Percentiles rank a stretch among this genome's conserved stretches.
Evolutionary conservation across 2,888 invertebrate species (phyloP).

Genomic region (Miltochrista miniata): DNA sequence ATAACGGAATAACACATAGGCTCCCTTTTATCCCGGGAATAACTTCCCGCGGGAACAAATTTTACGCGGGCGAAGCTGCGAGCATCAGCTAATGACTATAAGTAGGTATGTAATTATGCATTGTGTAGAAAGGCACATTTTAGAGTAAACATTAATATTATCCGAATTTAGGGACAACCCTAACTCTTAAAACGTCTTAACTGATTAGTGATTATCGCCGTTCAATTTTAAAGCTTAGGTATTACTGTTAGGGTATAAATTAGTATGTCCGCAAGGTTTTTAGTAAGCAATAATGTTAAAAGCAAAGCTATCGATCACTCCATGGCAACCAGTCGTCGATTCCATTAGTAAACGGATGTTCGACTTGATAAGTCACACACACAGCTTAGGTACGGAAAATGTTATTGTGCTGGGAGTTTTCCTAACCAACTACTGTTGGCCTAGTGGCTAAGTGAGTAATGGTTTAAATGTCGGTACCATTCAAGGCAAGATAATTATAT

Average conservation of each 20-base stretch:
- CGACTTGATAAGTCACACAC: constrained; percentile 25
- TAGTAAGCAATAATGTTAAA: constrained; percentile 37
- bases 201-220: background rate
- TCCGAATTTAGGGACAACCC: constrained; percentile 27
- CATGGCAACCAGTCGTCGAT: constrained; percentile 21
- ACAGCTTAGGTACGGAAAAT: background rate
- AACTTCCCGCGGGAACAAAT: too few relatives aligned
- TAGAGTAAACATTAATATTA: constrained; percentile 17
- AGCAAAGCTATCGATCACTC: constrained; percentile 36
- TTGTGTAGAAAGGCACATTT: constrained; percentile 28
- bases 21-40: too few relatives aligned
- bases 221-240: constrained; percentile 16
- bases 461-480: background rate
- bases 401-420: constrained; percentile 2
- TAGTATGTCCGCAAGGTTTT: constrained; percentile 23
- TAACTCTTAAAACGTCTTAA: constrained; percentile 5
- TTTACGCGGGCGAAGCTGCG: too few relatives aligned
- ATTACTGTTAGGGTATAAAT: constrained; percentile 22
- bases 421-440: background rate
- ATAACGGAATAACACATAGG: too few relatives aligned
- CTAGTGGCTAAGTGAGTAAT: background rate
- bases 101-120: too few relatives aligned
- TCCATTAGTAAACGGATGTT: constrained; percentile 35
- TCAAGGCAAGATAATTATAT: too few relatives aligned
- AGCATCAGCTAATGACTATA: too few relatives aligned